A percentile compares a stretch with the other conserved stretches of the same genome.
phyloP scores from a whole-genome alignment of 2,888 invertebrate genomes.

The Netelia fuscicornis region DNA sequence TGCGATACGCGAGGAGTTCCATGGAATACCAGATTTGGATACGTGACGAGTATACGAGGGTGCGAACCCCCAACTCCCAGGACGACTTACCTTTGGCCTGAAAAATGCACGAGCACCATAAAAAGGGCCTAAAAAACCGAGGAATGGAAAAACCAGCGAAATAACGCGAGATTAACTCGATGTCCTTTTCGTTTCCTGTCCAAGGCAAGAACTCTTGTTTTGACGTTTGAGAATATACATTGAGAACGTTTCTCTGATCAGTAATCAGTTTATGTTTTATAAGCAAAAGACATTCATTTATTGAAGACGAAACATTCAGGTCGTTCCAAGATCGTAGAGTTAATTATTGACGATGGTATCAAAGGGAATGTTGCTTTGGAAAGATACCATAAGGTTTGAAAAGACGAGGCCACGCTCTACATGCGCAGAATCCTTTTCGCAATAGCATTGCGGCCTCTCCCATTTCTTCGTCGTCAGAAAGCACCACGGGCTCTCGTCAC shows the following conservation, averaged over 20 bases:
- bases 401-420: neutral
- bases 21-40: slow-evolving; percentile 58
- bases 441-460: slow-evolving; percentile 7
- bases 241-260: neutral
- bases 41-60: slow-evolving; percentile 56
- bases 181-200: neutral
- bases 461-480: slow-evolving; percentile 3
- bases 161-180: neutral
- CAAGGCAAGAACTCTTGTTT: neutral
- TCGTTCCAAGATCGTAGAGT: neutral
- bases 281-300: neutral
- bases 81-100: slow-evolving; percentile 23
- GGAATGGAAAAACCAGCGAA: neutral
- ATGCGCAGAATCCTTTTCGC: slow-evolving; percentile 1
- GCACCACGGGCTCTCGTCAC: slow-evolving; percentile 42
- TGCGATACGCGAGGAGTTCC: slow-evolving; percentile 36
- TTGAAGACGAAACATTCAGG: neutral
- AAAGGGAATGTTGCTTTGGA: neutral
- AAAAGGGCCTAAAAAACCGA: neutral
- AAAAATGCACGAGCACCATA: slow-evolving; percentile 20
- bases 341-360: neutral
- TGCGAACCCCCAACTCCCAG: slow-evolving; percentile 35
- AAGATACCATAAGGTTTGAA: neutral
- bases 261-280: neutral
- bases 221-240: neutral